Evolutionary conservation across 2,797 vertebrate species (phyloP).

Genomic region (Remorina albescens): DNA sequence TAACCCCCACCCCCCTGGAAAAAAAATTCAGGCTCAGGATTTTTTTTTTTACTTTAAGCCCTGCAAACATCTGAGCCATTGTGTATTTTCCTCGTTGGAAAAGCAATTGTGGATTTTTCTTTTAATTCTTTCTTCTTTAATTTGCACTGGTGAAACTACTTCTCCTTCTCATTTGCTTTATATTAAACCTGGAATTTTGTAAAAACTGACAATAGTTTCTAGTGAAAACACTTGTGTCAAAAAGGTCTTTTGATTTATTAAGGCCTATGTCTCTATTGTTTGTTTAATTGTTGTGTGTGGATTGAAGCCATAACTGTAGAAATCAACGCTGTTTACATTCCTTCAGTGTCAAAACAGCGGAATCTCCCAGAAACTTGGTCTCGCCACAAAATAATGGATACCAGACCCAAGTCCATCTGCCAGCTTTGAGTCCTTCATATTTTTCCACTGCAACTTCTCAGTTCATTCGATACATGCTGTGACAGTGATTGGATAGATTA

Average conservation of each 20-base stretch:
- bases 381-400: constrained; percentile 75
- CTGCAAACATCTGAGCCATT: constrained; percentile 13
- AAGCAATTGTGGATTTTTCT: constrained; percentile 19
- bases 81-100: constrained; percentile 10
- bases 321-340: constrained; percentile 80
- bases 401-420: constrained; percentile 65
- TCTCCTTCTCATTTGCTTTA: background rate
- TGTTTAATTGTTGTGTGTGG: constrained; percentile 58
- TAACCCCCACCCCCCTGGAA: too few species aligned
- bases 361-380: constrained; percentile 72
- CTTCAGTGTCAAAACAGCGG: constrained; percentile 71
- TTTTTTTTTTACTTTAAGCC: too few species aligned
- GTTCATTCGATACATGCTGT: constrained; percentile 28
- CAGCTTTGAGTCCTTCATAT: constrained; percentile 25
- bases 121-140: background rate
- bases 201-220: constrained; percentile 19
- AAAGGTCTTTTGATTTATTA: constrained; percentile 32
- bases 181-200: background rate
- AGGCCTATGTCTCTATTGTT: constrained; percentile 46
- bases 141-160: constrained; percentile 13
- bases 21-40: too few species aligned
- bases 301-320: constrained; percentile 60
- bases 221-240: constrained; percentile 34
- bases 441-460: constrained; percentile 14
- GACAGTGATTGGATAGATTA: constrained; percentile 42